Evolutionary conservation across 2,113 vertebrate species (phyloP).

Genomic region (Petroica traversi): DNA sequence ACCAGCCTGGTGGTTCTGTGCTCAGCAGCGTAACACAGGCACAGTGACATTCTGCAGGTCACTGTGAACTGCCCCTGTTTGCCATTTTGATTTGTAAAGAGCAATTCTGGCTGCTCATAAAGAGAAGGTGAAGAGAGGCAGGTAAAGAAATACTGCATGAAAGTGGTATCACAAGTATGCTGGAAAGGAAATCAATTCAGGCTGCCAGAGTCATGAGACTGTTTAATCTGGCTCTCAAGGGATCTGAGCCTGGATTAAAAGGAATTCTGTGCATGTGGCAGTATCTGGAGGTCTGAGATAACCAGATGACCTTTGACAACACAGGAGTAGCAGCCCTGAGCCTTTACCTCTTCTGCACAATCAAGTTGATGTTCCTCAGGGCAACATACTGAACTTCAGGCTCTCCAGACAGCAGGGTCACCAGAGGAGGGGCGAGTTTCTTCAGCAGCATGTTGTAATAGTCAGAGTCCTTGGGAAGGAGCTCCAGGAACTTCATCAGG

Average conservation of each 20-base stretch:
- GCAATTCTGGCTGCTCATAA: background rate
- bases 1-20: background rate
- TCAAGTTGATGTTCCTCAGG: slow-evolving; percentile 97
- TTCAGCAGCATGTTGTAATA: slow-evolving; percentile 97
- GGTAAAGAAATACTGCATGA: background rate
- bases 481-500: slow-evolving; percentile 97
- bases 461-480: slow-evolving; percentile 95
- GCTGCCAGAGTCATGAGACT: background rate
- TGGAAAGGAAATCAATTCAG: background rate
- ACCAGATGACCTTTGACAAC: background rate
- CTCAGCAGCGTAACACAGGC: background rate
- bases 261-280: background rate
- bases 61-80: background rate
- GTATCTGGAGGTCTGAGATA: background rate
- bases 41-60: background rate
- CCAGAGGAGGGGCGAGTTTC: slow-evolving; percentile 93
- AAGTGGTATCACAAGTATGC: background rate
- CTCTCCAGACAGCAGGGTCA: slow-evolving; percentile 95
- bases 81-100: background rate
- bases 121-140: background rate
- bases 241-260: background rate
- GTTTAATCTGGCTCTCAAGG: background rate
- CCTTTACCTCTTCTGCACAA: slow-evolving; percentile 94
- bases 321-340: background rate
- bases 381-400: slow-evolving; percentile 98